These are phyloP conservation scores for Dendrophyllia cribrosa DNA, from an alignment of 64 coral and sea anemone species.

Conservation along the genomic window DNA sequence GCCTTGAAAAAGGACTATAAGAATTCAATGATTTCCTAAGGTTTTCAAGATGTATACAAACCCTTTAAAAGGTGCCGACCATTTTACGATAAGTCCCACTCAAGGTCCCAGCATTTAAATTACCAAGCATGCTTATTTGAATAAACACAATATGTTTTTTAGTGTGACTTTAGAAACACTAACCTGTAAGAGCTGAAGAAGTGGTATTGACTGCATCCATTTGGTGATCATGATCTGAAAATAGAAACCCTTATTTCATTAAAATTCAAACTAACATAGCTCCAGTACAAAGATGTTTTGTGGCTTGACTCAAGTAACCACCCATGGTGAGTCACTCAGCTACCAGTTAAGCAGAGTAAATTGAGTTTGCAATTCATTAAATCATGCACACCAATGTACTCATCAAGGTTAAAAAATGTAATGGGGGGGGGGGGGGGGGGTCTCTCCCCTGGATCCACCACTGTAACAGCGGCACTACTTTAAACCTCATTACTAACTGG, in stretches of 20 bases:
- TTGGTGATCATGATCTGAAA: conserved; percentile 31
- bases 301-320: conserved; percentile 22
- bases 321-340: conserved; percentile 6
- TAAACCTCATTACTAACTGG: conserved; percentile 17
- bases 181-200: conserved; percentile 27
- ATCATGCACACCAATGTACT: conserved; percentile 2
- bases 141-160: conserved; percentile 12
- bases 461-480: conserved; percentile 25
- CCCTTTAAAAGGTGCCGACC: conserved; percentile 1
- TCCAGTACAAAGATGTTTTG: conserved; percentile 9
- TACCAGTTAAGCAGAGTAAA: conserved; percentile 15
- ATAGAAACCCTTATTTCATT: conserved; percentile 19
- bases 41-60: conserved; percentile 27
- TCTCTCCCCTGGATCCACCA: conserved; percentile 15
- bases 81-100: conserved; percentile 19
- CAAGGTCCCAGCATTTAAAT: conserved; percentile 33
- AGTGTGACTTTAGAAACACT: conserved; percentile 24
- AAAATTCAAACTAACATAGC: conserved; percentile 33
- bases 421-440: no score
- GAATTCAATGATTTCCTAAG: conserved; percentile 14
- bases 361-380: conserved; percentile 7
- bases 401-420: conserved; percentile 5
- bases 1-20: conserved; percentile 22
- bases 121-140: conserved; percentile 4
- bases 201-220: conserved; percentile 21